Percentiles rank a stretch among this genome's conserved stretches.
These are phyloP conservation scores for Nemotelus nigrinus DNA, from an alignment of 2,888 invertebrate genomes.

Conservation along the genomic window DNA sequence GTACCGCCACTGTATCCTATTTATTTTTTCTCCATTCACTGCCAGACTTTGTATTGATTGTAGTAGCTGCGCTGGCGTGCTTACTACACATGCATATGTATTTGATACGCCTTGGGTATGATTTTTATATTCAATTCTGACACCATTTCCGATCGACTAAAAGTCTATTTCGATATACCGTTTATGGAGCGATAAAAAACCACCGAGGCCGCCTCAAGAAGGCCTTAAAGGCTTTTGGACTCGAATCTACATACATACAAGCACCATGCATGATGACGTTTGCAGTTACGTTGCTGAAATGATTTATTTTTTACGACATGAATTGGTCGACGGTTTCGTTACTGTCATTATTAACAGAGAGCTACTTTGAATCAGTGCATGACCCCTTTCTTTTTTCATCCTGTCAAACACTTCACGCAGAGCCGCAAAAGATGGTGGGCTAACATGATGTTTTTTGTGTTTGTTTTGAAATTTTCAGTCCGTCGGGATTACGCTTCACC, in stretches of 20 bases:
- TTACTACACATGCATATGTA: too few relatives aligned
- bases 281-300: too few relatives aligned
- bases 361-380: constrained; percentile 11
- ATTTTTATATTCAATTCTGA: constrained; percentile 6
- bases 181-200: background rate
- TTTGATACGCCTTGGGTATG: background rate
- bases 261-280: too few relatives aligned
- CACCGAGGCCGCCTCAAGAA: background rate
- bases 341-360: background rate
- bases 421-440: too few relatives aligned
- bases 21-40: too few relatives aligned
- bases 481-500: background rate
- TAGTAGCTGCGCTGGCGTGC: too few relatives aligned
- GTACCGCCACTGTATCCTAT: background rate
- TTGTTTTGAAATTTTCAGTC: background rate
- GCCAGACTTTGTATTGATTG: too few relatives aligned
- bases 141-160: constrained; percentile 3
- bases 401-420: too few relatives aligned
- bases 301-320: too few relatives aligned
- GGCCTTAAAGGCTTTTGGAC: background rate
- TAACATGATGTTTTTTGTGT: too few relatives aligned
- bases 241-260: too few relatives aligned
- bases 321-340: background rate
- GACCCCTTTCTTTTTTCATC: background rate
- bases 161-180: background rate